Conservation (phyloP, 2,888 invertebrate genomes). For the Arctia plantaginis region DNA sequence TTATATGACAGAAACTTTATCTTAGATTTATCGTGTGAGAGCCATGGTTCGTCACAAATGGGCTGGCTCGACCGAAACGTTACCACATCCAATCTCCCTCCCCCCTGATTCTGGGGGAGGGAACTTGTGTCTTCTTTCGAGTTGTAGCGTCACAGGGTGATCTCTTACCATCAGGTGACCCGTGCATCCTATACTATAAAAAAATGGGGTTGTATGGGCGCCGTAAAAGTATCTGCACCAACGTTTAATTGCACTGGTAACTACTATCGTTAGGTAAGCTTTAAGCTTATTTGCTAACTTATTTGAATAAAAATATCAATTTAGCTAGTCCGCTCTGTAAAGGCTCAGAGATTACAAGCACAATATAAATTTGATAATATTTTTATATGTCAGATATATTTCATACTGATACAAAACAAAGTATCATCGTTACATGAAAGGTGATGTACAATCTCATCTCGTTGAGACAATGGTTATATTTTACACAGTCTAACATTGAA, state of each 20-base stretch:
- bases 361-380: conserved; percentile 5
- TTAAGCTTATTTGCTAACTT: background rate
- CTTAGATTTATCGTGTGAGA: too few relatives aligned
- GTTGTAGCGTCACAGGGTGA: too few relatives aligned
- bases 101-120: too few relatives aligned
- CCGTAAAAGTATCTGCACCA: background rate
- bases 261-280: background rate
- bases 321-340: too few relatives aligned
- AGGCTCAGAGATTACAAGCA: background rate
- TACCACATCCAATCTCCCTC: too few relatives aligned
- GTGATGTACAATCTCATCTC: conserved; percentile 13
- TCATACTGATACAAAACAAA: conserved; percentile 20
- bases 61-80: background rate
- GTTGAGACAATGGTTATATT: conserved; percentile 56
- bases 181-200: too few relatives aligned
- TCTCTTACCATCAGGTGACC: too few relatives aligned
- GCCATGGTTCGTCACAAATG: background rate
- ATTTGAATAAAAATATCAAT: background rate
- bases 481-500: conserved; percentile 68
- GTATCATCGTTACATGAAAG: conserved; percentile 42
- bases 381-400: background rate
- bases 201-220: background rate
- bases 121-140: too few relatives aligned
- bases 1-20: background rate
- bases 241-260: too few relatives aligned